Percentiles rank a stretch among this genome's conserved stretches.
Conservation (phyloP, 2,113 vertebrate species). For the Callipepla squamata region DNA sequence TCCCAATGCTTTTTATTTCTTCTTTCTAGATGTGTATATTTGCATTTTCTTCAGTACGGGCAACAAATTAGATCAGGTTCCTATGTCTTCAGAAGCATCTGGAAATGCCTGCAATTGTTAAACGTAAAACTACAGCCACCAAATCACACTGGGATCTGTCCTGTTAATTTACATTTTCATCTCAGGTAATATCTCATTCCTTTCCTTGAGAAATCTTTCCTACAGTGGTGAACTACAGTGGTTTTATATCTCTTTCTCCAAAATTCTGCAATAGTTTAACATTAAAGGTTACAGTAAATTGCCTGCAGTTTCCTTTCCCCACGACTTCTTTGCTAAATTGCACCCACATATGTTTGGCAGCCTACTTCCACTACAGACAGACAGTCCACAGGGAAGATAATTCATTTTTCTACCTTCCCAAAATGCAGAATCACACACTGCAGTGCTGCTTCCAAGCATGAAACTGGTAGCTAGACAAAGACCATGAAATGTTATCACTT, state of each 20-base stretch:
- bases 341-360: background rate
- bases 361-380: background rate
- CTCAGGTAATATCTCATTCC: background rate
- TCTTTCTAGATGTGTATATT: background rate
- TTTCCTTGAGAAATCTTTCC: slow-evolving; percentile 1
- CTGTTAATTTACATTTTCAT: background rate
- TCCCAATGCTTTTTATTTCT: background rate
- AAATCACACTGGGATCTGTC: background rate
- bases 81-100: background rate
- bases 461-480: background rate
- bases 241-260: background rate
- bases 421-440: background rate
- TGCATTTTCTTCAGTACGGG: background rate
- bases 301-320: background rate
- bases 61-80: background rate
- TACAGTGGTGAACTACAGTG: background rate
- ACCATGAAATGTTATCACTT: background rate
- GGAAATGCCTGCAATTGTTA: background rate
- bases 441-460: background rate
- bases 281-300: background rate
- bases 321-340: background rate
- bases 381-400: background rate
- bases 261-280: slow-evolving; percentile 2
- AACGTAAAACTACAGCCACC: background rate
- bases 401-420: background rate